Evolutionary conservation across 2,113 vertebrate genomes (phyloP).

Genomic region (Vidua macroura): DNA sequence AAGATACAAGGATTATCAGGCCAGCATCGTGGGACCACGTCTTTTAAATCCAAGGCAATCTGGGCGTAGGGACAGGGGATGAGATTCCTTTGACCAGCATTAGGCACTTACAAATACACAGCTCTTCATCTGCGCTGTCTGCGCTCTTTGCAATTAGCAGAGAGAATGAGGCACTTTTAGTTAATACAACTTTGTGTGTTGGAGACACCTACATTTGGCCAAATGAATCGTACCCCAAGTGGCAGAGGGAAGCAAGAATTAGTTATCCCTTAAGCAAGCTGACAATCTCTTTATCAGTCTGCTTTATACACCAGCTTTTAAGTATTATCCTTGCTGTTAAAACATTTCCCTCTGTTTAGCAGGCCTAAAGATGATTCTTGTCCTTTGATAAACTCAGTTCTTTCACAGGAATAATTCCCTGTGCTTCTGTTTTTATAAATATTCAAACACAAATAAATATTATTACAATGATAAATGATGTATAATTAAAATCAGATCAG

Average conservation of each 20-base stretch:
- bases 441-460: slow-evolving; percentile 10
- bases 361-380: not conserved
- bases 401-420: slow-evolving; percentile 7
- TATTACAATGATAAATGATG: not conserved
- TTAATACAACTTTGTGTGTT: not conserved
- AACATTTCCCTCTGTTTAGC: not conserved
- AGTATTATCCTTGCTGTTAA: not conserved
- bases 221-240: not conserved
- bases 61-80: not conserved
- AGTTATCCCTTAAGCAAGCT: not conserved
- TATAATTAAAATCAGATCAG: slow-evolving; percentile 17
- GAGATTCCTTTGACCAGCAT: not conserved
- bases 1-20: not conserved
- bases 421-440: slow-evolving; percentile 4
- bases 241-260: not conserved
- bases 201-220: not conserved
- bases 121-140: not conserved
- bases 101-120: not conserved
- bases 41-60: not conserved
- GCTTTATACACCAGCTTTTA: not conserved
- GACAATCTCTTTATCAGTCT: not conserved
- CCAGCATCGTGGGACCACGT: fast-evolving
- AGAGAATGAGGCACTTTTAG: not conserved
- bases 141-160: not conserved
- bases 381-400: not conserved